These are phyloP conservation scores for Byasa hedistus DNA, from an alignment of 2,888 invertebrate species.

Conservation along the genomic window DNA sequence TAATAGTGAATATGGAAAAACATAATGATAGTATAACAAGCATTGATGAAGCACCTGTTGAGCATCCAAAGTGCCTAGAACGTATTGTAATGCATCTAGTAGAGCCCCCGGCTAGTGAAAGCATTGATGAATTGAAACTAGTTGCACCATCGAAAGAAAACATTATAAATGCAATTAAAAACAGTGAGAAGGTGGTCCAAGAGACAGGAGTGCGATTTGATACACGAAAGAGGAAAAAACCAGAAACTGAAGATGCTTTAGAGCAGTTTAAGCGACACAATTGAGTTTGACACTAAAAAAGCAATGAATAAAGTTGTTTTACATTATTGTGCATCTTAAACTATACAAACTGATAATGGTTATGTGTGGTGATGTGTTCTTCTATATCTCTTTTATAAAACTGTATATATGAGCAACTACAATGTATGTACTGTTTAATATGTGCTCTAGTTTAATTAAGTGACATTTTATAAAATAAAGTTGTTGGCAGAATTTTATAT, in stretches of 20 bases:
- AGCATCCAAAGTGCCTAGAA: slow-evolving; percentile 85
- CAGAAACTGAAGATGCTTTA: slow-evolving; percentile 50
- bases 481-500: slow-evolving; percentile 6
- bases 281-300: slow-evolving; percentile 33
- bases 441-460: slow-evolving; percentile 11
- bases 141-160: slow-evolving; percentile 72
- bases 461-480: slow-evolving; percentile 9
- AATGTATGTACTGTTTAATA: slow-evolving; percentile 14
- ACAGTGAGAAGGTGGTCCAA: slow-evolving; percentile 70
- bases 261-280: slow-evolving; percentile 62
- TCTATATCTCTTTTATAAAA: slow-evolving; percentile 20
- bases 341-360: background rate
- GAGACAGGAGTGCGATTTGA: slow-evolving; percentile 70
- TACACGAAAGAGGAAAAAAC: slow-evolving; percentile 65
- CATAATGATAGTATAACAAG: slow-evolving; percentile 47
- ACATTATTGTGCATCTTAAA: slow-evolving; percentile 3
- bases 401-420: slow-evolving; percentile 6
- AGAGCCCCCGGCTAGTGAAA: slow-evolving; percentile 60
- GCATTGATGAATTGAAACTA: slow-evolving; percentile 61
- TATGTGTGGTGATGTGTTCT: slow-evolving; percentile 15
- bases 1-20: slow-evolving; percentile 80
- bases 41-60: slow-evolving; percentile 76
- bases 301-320: slow-evolving; percentile 1
- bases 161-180: slow-evolving; percentile 71
- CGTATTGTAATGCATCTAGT: slow-evolving; percentile 85